Evolutionary conservation across 2,888 invertebrate species (phyloP), one percentile per base, ranked within the genome.

Genomic region (Heterodera filipjevi): DNA sequence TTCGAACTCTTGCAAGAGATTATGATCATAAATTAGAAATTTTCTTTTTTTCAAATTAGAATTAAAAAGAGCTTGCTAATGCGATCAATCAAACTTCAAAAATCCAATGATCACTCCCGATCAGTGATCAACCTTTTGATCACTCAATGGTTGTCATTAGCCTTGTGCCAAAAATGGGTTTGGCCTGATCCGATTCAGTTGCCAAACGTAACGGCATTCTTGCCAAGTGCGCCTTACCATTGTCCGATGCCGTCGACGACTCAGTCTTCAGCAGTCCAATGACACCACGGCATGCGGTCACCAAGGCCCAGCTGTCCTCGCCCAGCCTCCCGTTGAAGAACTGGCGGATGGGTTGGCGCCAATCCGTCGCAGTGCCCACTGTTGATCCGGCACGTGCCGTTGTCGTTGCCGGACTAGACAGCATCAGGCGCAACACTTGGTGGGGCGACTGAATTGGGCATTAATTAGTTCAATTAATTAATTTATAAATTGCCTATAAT

Each of bases 261-360:
- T 68, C 68, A 3, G 16, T 68, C 33, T 35, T 32, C 68, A 68
- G 16, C 16, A 68, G 68, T 14, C 68, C 68, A 22, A 68, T 68
- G 68, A 35, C 22, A 19, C 68, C 68, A 14, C 35, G 35, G 27
- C 32, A 32, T 6, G 53, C 46, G 16, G 44, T 16, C 39, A 66
- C 66, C 66, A 76, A 14, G 33, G 64, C 76, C 76, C 76, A 76
- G 22, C 33, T 75, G 64, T 76, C 33, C 22, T 53, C 64, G 49
- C 64, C 59, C 30, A 74, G 74, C 33, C 49, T 27, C 12, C 19
- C 59, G 59, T 66, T 30, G 66, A 76, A 66, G 10, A 76, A 68
- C 12, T 76, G 22, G 0, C 66, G 66, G n/a, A 76, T 44, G 14
- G 5, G 53, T 16, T 53, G 59, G 39, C 59, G 53, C 75, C 75